Evolutionary conservation across 35 echinoderm and acorn worm species (phyloP).

Genomic region (Eucidaris tribuloides): DNA sequence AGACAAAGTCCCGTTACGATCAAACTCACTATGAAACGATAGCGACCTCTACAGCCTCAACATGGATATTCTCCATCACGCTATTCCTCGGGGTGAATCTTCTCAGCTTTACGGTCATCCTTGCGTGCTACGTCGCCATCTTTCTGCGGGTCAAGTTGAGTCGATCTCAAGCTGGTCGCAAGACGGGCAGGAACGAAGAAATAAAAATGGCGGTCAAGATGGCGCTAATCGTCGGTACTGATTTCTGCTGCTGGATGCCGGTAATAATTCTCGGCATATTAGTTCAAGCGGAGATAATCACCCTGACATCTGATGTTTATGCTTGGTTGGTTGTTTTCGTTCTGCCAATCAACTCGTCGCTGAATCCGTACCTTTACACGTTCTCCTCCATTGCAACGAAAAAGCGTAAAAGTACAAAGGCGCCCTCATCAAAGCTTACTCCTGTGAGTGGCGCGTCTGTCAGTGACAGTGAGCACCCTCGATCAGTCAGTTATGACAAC

Average conservation of each 20-base stretch:
- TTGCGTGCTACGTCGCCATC: conserved; percentile 45
- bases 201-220: conserved; percentile 75
- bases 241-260: conserved; percentile 80
- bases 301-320: conserved; percentile 42
- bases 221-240: conserved; percentile 75
- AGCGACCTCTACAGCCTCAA: conserved; percentile 18
- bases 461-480: too few species aligned
- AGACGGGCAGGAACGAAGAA: conserved; percentile 21
- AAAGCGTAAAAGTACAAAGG: too few species aligned
- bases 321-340: conserved; percentile 84
- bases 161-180: not conserved
- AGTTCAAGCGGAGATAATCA: conserved; percentile 26
- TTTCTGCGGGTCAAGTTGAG: conserved; percentile 50
- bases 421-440: too few species aligned
- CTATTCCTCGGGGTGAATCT: conserved; percentile 40
- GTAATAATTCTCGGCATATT: conserved; percentile 76
- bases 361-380: conserved; percentile 80
- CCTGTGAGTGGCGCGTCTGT: too few species aligned
- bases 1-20: not conserved
- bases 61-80: conserved; percentile 10
- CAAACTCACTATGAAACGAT: not conserved
- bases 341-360: conserved; percentile 83
- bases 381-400: not conserved
- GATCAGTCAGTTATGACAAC: too few species aligned
- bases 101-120: not conserved